Evolutionary conservation across 2,888 invertebrate genomes (phyloP), one percentile per base, ranked within the genome.

Genomic region (Corythucha ciliata): DNA sequence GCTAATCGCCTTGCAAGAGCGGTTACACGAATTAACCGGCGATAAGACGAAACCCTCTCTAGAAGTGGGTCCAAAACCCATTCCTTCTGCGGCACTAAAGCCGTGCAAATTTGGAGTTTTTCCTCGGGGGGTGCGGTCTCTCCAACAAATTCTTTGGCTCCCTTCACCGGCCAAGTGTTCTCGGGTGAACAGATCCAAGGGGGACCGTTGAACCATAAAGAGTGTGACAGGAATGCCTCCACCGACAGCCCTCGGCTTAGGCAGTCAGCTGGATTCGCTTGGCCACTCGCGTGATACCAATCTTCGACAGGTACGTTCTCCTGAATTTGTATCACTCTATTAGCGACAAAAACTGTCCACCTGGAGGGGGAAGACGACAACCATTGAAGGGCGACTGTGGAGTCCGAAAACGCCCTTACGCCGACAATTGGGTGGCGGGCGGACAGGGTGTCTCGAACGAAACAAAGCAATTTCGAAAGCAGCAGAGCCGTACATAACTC

Each of bases 251-350:
- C 44, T 26, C 44, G 25, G 10, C 44, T 42, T 7, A 26, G 7
- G 18, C 44, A 42, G 18, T 42, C 44, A 14, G 44, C 25, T 7
- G 36, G 36, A 16, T 36, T 40, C 8, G 16, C 14, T 8, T 40
- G 22, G 8, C 40, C 40, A 21, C 20, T 7, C 8, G 24, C 40
- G 40, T 40, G 40, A 21, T 14, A 14, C 40, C 40, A 40, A 10
- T 33, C 7, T 33, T 20, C 16, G 8, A 14, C 21, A 7, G 7
- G 8, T 7, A 40, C 6, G 22, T 14, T 6, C 7, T 40, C 40
- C 21, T 40, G 40, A 14, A 40, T 40, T 8, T 10, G 6, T 6
- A 6, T 12, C 6, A 40, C 40, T 20, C 40, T 7, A 24, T 40
- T 40, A 8, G 8, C 18, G 8, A 40, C 40, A 20, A 20, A 40